Conservation (phyloP, 2,113 vertebrate genomes). For the Miniopterus natalensis region DNA sequence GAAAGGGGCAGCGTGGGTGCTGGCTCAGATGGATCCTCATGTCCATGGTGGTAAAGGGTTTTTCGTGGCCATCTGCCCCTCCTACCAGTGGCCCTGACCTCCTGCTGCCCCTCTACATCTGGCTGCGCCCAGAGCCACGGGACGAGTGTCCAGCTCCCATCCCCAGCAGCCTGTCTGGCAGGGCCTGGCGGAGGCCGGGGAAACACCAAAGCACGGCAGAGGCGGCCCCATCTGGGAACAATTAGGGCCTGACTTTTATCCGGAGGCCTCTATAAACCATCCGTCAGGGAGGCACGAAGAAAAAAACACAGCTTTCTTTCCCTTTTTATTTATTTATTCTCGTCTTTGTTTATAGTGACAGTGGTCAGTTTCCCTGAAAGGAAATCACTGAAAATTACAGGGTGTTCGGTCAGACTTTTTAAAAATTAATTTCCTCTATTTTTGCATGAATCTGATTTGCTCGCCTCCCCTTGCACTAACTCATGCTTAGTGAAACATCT, state of each 20-base stretch:
- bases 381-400: constrained; percentile 81
- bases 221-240: constrained; percentile 58
- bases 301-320: constrained; percentile 77
- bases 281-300: constrained; percentile 72
- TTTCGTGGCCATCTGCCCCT: neutral
- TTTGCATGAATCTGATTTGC: constrained; percentile 75
- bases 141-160: neutral
- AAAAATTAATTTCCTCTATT: constrained; percentile 77
- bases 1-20: neutral
- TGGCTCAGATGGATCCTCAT: fast-evolving
- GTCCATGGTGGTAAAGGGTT: neutral
- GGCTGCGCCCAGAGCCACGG: constrained; percentile 1
- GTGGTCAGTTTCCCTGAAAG: constrained; percentile 62
- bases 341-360: constrained; percentile 74
- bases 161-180: neutral
- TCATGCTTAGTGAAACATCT: constrained; percentile 70
- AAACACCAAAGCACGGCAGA: constrained; percentile 2
- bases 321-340: constrained; percentile 81
- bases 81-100: neutral
- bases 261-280: constrained; percentile 73
- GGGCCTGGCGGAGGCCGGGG: constrained; percentile 3
- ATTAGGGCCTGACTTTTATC: constrained; percentile 62
- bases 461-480: constrained; percentile 58
- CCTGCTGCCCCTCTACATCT: constrained; percentile 24
- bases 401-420: constrained; percentile 72